Conservation (phyloP, 2,113 vertebrate genomes). For the Tylochromis polylepis region DNA sequence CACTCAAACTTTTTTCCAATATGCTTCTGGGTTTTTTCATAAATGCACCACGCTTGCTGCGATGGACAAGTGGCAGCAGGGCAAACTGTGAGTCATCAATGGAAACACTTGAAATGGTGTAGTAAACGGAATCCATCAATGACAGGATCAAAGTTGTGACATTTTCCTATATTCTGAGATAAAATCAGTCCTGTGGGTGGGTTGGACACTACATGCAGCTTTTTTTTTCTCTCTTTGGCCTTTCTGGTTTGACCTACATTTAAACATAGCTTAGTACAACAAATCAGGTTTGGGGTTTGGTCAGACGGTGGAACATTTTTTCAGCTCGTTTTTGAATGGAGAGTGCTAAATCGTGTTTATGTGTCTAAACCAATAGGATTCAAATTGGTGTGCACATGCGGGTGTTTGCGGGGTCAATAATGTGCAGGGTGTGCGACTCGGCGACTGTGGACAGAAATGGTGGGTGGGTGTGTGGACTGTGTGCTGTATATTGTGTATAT, state of each 20-base stretch:
- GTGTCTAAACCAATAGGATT: neutral
- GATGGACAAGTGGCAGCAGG: neutral
- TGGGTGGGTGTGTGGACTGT: neutral
- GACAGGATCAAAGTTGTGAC: neutral
- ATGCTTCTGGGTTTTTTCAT: neutral
- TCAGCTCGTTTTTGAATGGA: neutral
- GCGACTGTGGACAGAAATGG: neutral
- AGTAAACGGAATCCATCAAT: neutral
- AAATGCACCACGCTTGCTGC: neutral
- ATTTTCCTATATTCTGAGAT: neutral
- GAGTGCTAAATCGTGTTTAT: slow-evolving; percentile 1
- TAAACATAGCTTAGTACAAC: slow-evolving; percentile 8
- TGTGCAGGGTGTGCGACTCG: neutral
- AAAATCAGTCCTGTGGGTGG: neutral
- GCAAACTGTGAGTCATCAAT: neutral
- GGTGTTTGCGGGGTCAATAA: neutral
- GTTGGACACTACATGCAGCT: neutral
- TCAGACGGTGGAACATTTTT: slow-evolving; percentile 2
- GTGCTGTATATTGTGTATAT: neutral
- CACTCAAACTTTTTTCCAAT: neutral
- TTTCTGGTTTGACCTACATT: slow-evolving; percentile 47
- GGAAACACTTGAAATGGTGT: neutral
- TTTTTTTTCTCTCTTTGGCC: neutral
- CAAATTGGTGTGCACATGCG: neutral
- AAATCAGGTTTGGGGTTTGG: neutral